phyloP scores from a whole-genome alignment of 2,113 vertebrate genomes.

The Henicopernis longicauda region DNA sequence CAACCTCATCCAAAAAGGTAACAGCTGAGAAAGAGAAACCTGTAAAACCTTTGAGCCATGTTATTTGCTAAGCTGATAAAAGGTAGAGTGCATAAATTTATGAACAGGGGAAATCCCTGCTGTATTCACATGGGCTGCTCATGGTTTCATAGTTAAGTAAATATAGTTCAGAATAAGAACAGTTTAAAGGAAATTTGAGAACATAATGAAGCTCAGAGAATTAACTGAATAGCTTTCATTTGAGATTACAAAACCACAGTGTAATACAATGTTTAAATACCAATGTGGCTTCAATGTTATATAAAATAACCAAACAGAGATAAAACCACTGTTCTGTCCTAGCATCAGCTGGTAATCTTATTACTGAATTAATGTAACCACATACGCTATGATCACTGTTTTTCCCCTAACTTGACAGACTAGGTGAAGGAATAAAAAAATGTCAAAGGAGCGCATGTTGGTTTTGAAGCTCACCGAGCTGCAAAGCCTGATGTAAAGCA shows the following conservation, averaged over 20 bases:
- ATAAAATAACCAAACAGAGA: conserved; percentile 36
- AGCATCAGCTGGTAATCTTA: not conserved
- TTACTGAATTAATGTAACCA: conserved; percentile 19
- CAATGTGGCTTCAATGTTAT: not conserved
- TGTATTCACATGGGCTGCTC: conserved; percentile 1
- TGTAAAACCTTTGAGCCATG: conserved; percentile 28
- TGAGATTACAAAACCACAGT: conserved; percentile 25
- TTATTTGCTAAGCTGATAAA: conserved; percentile 60
- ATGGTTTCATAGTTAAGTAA: conserved; percentile 31
- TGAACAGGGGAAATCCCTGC: conserved; percentile 31
- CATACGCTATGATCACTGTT: not conserved
- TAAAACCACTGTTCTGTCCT: not conserved
- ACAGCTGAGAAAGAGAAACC: conserved; percentile 27
- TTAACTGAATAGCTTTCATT: conserved; percentile 28
- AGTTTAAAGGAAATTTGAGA: conserved; percentile 36
- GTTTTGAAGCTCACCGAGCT: not conserved
- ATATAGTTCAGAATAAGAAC: conserved; percentile 24
- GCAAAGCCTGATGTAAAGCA: not conserved
- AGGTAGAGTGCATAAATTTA: not conserved
- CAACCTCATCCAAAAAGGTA: not conserved
- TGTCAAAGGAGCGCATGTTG: rapidly evolving
- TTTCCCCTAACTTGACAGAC: not conserved
- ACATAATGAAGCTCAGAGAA: conserved; percentile 33
- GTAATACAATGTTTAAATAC: conserved; percentile 38
- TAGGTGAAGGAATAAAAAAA: not conserved